A percentile compares a stretch with the other conserved stretches of the same genome.
These are phyloP conservation scores for Zonitis immaculata DNA, from an alignment of 2,888 invertebrate genomes.

Conservation along the genomic window DNA sequence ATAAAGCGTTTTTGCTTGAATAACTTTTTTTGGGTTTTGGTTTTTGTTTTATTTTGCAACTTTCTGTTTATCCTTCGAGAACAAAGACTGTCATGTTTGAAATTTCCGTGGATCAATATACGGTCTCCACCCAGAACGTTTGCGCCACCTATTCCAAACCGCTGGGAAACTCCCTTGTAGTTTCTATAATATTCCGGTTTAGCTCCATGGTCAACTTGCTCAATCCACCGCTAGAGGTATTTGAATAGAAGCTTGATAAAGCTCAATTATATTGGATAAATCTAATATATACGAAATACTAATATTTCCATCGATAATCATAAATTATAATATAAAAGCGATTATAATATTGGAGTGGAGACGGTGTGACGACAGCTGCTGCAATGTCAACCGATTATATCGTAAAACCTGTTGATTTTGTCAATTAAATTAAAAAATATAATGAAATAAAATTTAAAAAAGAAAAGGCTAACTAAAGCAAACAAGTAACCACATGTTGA, in stretches of 20 bases:
- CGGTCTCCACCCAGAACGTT: neutral
- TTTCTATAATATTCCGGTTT: neutral
- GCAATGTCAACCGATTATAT: neutral
- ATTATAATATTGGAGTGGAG: neutral
- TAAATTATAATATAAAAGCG: neutral
- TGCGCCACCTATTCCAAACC: neutral
- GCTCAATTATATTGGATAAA: neutral
- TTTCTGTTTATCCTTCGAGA: neutral
- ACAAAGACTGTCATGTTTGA: neutral
- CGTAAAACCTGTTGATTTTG: constrained; percentile 21
- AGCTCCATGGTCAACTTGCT: neutral
- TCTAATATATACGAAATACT: neutral
- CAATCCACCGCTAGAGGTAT: neutral
- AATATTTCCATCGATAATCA: neutral
- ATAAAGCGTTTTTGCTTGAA: too few species aligned
- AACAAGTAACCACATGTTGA: constrained; percentile 23
- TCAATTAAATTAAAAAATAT: constrained; percentile 6
- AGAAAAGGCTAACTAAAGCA: too few species aligned
- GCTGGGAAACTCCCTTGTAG: neutral
- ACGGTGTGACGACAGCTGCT: neutral
- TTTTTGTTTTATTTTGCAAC: too few species aligned
- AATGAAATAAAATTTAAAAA: too few species aligned
- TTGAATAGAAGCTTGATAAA: neutral
- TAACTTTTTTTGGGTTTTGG: too few species aligned
- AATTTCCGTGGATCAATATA: neutral